Evolutionary conservation across 2,888 invertebrate genomes (phyloP).

Genomic region (Epinotia demarniana): DNA sequence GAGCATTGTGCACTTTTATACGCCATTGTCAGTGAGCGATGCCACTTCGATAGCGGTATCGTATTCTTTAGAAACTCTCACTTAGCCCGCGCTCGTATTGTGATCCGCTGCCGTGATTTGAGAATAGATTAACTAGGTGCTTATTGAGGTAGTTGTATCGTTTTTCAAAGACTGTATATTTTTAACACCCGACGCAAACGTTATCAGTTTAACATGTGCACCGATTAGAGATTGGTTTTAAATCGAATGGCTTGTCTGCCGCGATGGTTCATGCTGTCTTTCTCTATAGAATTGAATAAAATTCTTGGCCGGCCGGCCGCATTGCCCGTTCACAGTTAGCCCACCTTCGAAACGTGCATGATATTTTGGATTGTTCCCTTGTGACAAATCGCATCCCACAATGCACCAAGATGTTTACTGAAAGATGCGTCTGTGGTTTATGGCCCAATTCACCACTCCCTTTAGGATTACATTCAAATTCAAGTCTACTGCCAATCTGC

Average conservation of each 20-base stretch:
- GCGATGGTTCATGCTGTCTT: too few species aligned
- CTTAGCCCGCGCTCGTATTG: conserved; percentile 34
- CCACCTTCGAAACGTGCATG: not conserved
- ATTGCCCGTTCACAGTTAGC: not conserved
- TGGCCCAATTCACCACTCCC: not conserved
- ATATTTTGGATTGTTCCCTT: not conserved
- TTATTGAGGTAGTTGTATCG: not conserved
- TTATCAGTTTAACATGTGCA: too few species aligned
- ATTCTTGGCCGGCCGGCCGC: not conserved
- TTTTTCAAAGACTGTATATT: not conserved
- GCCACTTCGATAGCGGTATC: conserved; percentile 63
- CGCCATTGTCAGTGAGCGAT: conserved; percentile 66
- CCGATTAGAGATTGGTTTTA: too few species aligned
- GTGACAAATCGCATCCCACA: not conserved
- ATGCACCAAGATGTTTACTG: not conserved
- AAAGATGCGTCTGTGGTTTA: not conserved
- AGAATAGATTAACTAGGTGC: conserved; percentile 14
- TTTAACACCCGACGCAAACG: too few species aligned
- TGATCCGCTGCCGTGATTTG: conserved; percentile 11
- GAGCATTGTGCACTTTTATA: conserved; percentile 70
- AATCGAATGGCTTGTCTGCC: too few species aligned
- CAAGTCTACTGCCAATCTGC: too few species aligned
- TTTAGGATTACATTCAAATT: not conserved
- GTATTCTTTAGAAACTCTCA: conserved; percentile 55
- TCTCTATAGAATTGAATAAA: too few species aligned